These are phyloP conservation scores for Trachelus iudaicus DNA, from an alignment of 2,888 invertebrate species.

Conservation along the genomic window DNA sequence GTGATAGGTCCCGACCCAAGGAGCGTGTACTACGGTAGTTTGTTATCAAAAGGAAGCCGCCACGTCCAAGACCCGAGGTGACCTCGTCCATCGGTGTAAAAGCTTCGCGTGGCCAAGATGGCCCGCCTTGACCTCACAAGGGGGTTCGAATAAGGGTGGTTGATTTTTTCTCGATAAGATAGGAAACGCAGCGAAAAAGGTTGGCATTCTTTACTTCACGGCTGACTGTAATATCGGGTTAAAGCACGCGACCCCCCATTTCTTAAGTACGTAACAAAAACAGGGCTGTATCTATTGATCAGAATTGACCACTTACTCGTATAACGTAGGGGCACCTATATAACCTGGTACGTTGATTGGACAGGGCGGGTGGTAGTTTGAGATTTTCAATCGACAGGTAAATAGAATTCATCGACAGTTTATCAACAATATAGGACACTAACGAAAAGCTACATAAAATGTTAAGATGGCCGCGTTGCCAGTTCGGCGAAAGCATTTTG, in stretches of 20 bases:
- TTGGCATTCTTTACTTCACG: slow-evolving; percentile 35
- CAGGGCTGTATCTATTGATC: not conserved
- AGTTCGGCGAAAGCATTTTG: slow-evolving; percentile 4
- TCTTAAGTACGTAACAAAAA: not conserved
- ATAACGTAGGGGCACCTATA: too few species aligned
- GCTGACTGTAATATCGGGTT: slow-evolving; percentile 19
- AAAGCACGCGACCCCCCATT: not conserved
- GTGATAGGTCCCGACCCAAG: not conserved
- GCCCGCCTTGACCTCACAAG: slow-evolving; percentile 53
- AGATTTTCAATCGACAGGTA: not conserved
- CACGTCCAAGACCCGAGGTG: slow-evolving; percentile 5
- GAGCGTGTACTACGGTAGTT: slow-evolving; percentile 42
- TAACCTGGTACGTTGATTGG: not conserved
- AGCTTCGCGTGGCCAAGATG: slow-evolving; percentile 43
- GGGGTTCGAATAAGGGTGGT: slow-evolving; percentile 8
- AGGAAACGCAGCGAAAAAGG: slow-evolving; percentile 33
- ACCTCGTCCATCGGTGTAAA: slow-evolving; percentile 25
- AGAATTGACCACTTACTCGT: not conserved
- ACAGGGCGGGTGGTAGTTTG: not conserved
- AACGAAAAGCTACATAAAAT: not conserved
- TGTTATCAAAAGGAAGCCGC: slow-evolving; percentile 43
- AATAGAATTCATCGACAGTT: not conserved
- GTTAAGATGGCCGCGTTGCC: not conserved
- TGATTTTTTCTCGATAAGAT: slow-evolving; percentile 45
- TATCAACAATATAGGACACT: not conserved